Evolutionary conservation across 2,113 vertebrate genomes (phyloP), one percentile per base, ranked within the genome.

Genomic region (Cavia porcellus): DNA sequence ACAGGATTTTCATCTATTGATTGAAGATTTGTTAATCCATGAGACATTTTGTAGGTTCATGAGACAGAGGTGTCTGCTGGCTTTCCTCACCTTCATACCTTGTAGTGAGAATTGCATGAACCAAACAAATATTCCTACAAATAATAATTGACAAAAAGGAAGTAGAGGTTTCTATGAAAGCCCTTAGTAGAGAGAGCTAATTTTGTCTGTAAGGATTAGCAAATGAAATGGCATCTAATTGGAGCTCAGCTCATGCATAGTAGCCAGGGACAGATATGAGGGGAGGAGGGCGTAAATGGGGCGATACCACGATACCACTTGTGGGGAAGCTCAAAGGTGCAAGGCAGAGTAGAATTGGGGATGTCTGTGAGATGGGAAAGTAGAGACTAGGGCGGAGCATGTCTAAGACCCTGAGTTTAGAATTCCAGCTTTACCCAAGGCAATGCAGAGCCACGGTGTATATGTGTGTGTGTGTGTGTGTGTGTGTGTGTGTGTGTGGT

Each of bases 141-240:
- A 22, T 86, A 83, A 90, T 47, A 84, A 74, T 24, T 62, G 35
- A 62, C 15, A 50, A 7, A 10, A 81, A 81, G 72, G 59, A 64
- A 42, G 30, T 62, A 77, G 61, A 91, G 28, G 19, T 77, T 84
- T 80, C 55, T 30, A 42, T 62, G 42, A 81, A 50, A 86, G 12
- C 57, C 59, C 80, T 7, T 42, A 66, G 47, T 50, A 79, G 62
- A 4, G 32, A 96, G 52, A 81, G 20, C 12, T 80, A 68, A 92
- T 22, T 57, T 88, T 81, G 30, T 22, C 32, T 82, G 52, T 80
- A 83, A 96, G 38, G 61, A 70, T 42, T 15, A 93, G 83, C 24
- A 77, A 97, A 82, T 93, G 80, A 90, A 74, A 24, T 91, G 55
- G 24, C 30, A 57, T 81, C 92, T 89, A 86, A 85, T 62, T 3